Base-by-base conservation (phyloP, 2,797 vertebrate genomes). In the Hephaestus fuliginosus region DNA sequence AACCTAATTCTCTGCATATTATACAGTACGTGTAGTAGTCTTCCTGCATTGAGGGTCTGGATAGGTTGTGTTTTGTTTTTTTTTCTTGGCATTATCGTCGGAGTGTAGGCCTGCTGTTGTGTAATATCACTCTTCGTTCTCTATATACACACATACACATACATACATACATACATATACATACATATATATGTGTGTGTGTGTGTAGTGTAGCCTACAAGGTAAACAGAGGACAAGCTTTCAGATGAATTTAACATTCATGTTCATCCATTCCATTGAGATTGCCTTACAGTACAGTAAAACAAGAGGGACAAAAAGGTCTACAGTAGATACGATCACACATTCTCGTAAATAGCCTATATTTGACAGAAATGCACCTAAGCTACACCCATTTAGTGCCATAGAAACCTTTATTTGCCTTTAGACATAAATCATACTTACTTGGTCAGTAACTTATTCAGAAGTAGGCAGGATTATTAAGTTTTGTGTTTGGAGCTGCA, bases 401-500 rank as follows among this genome's bases (percentile, higher is more conserved):
- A 94, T 95, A 94, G 92, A 94, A 94, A 94, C 93, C 93, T 94
- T 94, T 91, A 92, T 94, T 95, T 95, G 94, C 93, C 94, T 95
- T 95, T 94, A 94, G 92, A 94, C 89, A 90, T 90, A 67, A 91
- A 84, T 91, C 92, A 93, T 89, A 91, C 83, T 88, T 83, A 91
- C 88, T 82, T 69, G 91, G 89, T 92, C 87, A 88, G 88, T 91
- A 91, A 90, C 86, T 81, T 85, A 84, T 86, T 92, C 87, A 91
- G 80, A 88, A 25, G 51, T 89, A 89, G 88, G 85, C 89, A 85
- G 90, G 88, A 90, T 87, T 87, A 87, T 85, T 82, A 82, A 75
- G 63, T 81, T 91, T 90, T 89, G 57, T 88, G 76, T 92, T 90
- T 56, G 71, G 86, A 86, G 85, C 87, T 88, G 88, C 91, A 92